A percentile compares a stretch with the other conserved stretches of the same genome.
Evolutionary conservation across 2,888 invertebrate genomes (phyloP).

Genomic region (Listrodromus nycthemerus): DNA sequence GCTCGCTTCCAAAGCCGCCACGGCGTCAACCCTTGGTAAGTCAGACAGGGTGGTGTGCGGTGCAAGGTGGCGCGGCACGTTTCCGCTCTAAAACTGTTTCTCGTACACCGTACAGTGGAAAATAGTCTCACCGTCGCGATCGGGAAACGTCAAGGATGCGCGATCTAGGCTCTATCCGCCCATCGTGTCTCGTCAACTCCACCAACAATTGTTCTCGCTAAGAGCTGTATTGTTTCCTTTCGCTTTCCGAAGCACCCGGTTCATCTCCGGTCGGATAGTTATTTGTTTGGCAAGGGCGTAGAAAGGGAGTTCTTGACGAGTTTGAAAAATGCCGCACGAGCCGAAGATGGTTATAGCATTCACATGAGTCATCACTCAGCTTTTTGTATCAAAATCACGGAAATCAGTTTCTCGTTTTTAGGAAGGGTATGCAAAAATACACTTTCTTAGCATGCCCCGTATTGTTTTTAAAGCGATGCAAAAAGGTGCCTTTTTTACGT

Average conservation of each 20-base stretch:
- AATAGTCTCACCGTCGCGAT: not conserved
- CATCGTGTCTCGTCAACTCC: not conserved
- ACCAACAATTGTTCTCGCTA: not conserved
- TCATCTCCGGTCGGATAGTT: not conserved
- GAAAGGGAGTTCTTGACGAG: too few relatives aligned
- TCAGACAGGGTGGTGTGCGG: not conserved
- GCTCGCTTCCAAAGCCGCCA: not conserved
- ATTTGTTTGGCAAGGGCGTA: too few relatives aligned
- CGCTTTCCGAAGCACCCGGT: not conserved
- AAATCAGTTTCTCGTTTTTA: too few relatives aligned
- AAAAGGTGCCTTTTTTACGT: too few relatives aligned
- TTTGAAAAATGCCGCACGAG: too few relatives aligned
- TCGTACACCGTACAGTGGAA: not conserved
- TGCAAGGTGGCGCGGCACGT: not conserved
- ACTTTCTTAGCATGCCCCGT: too few relatives aligned
- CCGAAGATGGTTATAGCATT: too few relatives aligned
- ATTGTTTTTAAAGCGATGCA: too few relatives aligned
- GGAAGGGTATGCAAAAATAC: too few relatives aligned
- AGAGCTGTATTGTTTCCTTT: not conserved
- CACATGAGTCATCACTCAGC: too few relatives aligned
- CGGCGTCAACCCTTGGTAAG: not conserved
- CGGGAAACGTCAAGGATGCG: not conserved
- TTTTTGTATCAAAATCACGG: too few relatives aligned
- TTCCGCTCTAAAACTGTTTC: slow-evolving; percentile 1
- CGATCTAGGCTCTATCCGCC: not conserved